A percentile compares a stretch with the other conserved stretches of the same genome.
Conservation (phyloP, 2,888 invertebrate genomes). For the Gandaritis pyraliata region DNA sequence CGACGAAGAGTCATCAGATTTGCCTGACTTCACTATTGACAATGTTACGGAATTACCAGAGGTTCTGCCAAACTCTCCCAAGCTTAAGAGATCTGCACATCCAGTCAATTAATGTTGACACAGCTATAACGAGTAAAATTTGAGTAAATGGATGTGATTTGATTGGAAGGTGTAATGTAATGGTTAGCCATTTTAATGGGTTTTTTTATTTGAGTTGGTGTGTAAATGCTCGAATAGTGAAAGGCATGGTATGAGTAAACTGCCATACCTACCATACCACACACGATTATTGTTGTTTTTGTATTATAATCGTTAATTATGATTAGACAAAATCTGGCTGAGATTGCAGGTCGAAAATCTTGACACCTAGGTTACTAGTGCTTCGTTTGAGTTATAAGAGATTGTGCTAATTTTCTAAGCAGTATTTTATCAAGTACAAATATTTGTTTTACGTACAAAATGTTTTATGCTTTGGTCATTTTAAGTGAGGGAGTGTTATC, state of each 20-base stretch:
- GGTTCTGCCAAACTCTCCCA: slow-evolving; percentile 84
- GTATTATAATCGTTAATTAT: slow-evolving; percentile 9
- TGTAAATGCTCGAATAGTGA: slow-evolving; percentile 1
- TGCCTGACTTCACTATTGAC: slow-evolving; percentile 87
- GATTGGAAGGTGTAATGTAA: slow-evolving; percentile 2
- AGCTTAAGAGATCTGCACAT: slow-evolving; percentile 62
- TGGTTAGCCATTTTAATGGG: slow-evolving; percentile 5
- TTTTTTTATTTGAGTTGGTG: neutral
- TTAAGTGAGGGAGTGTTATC: neutral
- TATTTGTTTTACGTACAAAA: slow-evolving; percentile 44
- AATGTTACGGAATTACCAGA: slow-evolving; percentile 86
- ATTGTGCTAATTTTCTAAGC: slow-evolving; percentile 33
- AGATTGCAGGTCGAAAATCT: neutral
- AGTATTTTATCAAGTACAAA: slow-evolving; percentile 53
- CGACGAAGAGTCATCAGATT: slow-evolving; percentile 75
- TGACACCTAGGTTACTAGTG: neutral
- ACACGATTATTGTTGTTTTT: slow-evolving; percentile 3
- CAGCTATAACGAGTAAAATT: slow-evolving; percentile 10
- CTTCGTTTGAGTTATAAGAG: slow-evolving; percentile 11
- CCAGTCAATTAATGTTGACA: slow-evolving; percentile 36
- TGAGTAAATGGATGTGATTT: slow-evolving; percentile 10
- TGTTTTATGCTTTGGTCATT: slow-evolving; percentile 38
- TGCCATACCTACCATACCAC: neutral
- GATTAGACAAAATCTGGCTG: slow-evolving; percentile 6
- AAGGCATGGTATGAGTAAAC: neutral